Evolutionary conservation across 2,888 invertebrate genomes (phyloP).

Genomic region (Drosophila cracens): DNA sequence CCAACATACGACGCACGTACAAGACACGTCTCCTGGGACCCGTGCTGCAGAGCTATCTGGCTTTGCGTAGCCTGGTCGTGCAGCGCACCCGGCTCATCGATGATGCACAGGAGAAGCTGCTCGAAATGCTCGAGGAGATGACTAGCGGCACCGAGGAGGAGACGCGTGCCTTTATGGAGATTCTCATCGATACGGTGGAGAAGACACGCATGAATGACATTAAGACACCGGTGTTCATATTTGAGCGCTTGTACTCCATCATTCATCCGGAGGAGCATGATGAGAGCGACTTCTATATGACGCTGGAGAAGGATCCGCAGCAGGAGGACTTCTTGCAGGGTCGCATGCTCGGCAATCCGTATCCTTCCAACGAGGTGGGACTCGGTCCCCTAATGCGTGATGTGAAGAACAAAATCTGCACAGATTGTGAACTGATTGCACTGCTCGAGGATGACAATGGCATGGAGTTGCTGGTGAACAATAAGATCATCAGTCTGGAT

Average conservation of each 20-base stretch:
- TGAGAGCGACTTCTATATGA: constrained; percentile 97
- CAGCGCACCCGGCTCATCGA: constrained; percentile 97
- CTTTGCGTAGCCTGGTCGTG: constrained; percentile 94
- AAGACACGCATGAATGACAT: constrained; percentile 96
- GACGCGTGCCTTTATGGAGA: constrained; percentile 98
- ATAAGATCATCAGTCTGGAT: constrained; percentile 98
- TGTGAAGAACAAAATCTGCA: constrained; percentile 99
- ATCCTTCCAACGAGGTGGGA: constrained; percentile 96
- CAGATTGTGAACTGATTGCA: constrained; percentile 99
- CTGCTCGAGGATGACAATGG: constrained; percentile 99
- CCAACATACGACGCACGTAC: constrained; percentile 94
- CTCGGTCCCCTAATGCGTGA: constrained; percentile 99
- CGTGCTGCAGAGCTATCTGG: constrained; percentile 94
- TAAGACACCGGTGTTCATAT: constrained; percentile 98
- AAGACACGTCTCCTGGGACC: constrained; percentile 93
- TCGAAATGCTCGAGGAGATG: constrained; percentile 97
- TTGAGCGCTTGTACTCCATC: constrained; percentile 97
- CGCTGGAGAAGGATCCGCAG: constrained; percentile 98
- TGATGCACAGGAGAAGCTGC: constrained; percentile 97
- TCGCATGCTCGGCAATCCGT: constrained; percentile 99
- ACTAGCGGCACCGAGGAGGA: constrained; percentile 97
- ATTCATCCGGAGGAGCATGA: constrained; percentile 99
- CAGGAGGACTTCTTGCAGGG: constrained; percentile 99
- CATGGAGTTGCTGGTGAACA: constrained; percentile 98
- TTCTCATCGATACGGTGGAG: constrained; percentile 97